Evolutionary conservation across 2,797 vertebrate genomes (phyloP), one percentile per base, ranked within the genome.

Genomic region (Brachyalestes nurse): DNA sequence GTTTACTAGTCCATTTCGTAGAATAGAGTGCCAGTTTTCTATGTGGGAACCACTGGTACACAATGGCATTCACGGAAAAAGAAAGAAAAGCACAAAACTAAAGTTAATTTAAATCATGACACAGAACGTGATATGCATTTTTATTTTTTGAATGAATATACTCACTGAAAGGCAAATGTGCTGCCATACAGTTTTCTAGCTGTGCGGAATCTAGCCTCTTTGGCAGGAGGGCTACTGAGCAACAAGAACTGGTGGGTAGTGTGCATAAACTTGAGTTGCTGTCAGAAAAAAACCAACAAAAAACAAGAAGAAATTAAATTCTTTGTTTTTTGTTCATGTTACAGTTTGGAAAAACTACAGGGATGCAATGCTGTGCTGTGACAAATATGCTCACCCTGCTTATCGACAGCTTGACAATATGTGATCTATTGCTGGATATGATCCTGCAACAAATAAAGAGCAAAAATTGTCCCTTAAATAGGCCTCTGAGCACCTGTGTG

Each of bases 211-310:
- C 95, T 92, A 38, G 96, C 96, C 86, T 99, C 97, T 95, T 99
- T 99, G 82, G 95, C 96, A 0, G 97, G 97, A 86, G 97, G 97
- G 88, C 96, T 97, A 92, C 96, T 98, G 95, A 99, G 96, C 90
- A 99, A 92, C 90, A 99, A 95, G 92, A 98, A 99, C 93, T 99
- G 97, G 92, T 99, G 97, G 53, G 96, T 96, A 51, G 97, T 99
- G 95, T 97, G 96, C 98, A 99, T 99, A 90, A 99, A 99, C 91
- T 94, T 96, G 88, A 99, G 95, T 91, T 98, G 97, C 98, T 99
- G 90, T 81, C 88, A 91, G 79, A 87, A 78, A 19, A 73, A 75
- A 61, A 0, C 49, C 0, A 16, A 42, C 78, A 38, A 74, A 19
- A 70, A 21, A 45, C 57, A 10, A 34, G 14, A 28, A 51, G 13